Evolutionary conservation across 2,113 vertebrate species (phyloP), one percentile per base, ranked within the genome.

Genomic region (Nothobranchius furzeri): DNA sequence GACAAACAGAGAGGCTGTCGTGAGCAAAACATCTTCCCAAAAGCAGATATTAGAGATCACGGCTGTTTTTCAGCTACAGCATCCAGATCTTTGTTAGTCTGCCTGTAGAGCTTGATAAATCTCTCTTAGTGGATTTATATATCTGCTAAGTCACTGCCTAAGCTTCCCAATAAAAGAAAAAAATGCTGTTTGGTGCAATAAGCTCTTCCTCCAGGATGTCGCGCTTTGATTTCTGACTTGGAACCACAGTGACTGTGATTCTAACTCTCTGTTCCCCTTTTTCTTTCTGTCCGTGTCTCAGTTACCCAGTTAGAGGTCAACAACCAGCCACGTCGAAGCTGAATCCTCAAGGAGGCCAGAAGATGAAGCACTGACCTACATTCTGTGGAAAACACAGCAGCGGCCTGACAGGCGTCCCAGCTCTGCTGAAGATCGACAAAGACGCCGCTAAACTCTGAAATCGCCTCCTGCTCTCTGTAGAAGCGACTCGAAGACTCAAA

Each of bases 341-440:
- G 70, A 67, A 73, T 76, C 79, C 77, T 76, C 61, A 52, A 76
- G 82, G 80, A 90, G 60, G 12, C 57, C 70, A 1, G 25, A 73
- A 85, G 25, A 73, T 84, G 78, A 60, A 85, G 78, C 50, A 81
- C 69, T 72, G 87, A 90, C 90, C 84, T 79, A 88, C 85, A 88
- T 89, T 79, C 68, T 62, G 56, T 30, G 30, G 35, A 69, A 81
- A 73, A 66, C 71, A 65, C 64, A 30, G 52, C 68, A 70, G 48
- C 48, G 1, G 63, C 66, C 68, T 69, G 73, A 75, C 78, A 36
- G 58, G 46, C 71, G 68, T 67, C 78, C 10, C 47, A 37, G 48
- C 67, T 69, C 77, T 56, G 54, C 65, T 73, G 24, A 68, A 76
- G 76, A 84, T 68, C 57, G 56, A 60, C 50, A 43, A 76, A 74